Base-by-base conservation (phyloP, 2,113 vertebrate species). In the Colinus virginianus region DNA sequence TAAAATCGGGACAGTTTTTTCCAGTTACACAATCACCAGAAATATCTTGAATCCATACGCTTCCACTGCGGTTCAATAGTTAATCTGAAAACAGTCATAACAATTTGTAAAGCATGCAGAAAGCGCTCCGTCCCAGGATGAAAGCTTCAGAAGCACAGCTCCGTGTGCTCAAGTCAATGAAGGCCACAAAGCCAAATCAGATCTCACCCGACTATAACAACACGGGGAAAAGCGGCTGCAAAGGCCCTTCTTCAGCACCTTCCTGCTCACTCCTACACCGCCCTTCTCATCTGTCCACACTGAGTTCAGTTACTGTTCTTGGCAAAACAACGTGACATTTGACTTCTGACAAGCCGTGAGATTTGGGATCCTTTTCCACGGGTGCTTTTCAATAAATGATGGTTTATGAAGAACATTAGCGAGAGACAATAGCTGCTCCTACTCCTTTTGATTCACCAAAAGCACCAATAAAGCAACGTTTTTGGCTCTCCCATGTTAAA, bases 11-110 rank as follows among this genome's bases (percentile, higher is more conserved):
- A 62, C 94, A 95, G 94, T 86, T 95, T 96, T 96, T 96, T 96
- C 94, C 94, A 92, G 93, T 95, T 95, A 88, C 90, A 96, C 92
- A 97, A 96, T 95, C 94, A 93, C 92, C 93, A 90, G 15, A 93
- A 96, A 95, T 94, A 91, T 93, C 93, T 84, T 61, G 68, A 88
- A 90, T 63, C 93, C 89, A 49, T 81, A 61, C 64, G 15, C 81
- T 94, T 93, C 88, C 84, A 94, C 78, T 38, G 72, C 34, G 87
- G 90, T 43, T 94, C 90, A 78, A 90, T 43, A 64, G 68, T 7
- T 88, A 45, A 72, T 4, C 84, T 80, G 95, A 86, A 95, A 94
- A 84, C 4, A 85, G 87, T 26, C 93, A 66, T 36, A 88, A 28
- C 51, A 23, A n/a, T 48, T 84, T 36, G 36, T 34, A 36, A 92